Percentiles rank a stretch among this genome's conserved stretches.
Evolutionary conservation across 2,113 vertebrate species (phyloP).

Genomic region (Phalacrocorax pelagicus): DNA sequence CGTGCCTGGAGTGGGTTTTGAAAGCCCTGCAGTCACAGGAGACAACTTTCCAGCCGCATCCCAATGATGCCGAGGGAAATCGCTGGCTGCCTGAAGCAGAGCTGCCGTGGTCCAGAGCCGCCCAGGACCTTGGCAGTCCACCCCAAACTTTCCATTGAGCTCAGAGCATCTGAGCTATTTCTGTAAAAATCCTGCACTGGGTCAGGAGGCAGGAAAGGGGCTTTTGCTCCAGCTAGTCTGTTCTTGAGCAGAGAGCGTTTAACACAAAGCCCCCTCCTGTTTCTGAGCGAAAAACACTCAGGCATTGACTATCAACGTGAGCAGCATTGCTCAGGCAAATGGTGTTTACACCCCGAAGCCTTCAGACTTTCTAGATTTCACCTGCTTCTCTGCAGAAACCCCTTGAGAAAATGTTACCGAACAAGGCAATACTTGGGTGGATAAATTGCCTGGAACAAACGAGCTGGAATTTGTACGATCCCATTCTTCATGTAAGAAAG

Average conservation of each 20-base stretch:
- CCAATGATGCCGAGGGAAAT: neutral
- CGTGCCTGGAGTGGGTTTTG: neutral
- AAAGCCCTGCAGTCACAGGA: neutral
- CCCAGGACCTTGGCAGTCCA: neutral
- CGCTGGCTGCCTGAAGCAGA: neutral
- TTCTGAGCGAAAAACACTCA: constrained; percentile 15
- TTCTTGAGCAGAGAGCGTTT: neutral
- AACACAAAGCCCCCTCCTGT: neutral
- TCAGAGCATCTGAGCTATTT: neutral
- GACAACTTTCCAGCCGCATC: neutral
- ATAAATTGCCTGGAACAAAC: constrained; percentile 63
- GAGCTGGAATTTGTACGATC: constrained; percentile 5
- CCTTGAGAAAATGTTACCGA: constrained; percentile 45
- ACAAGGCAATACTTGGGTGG: constrained; percentile 42
- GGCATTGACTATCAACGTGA: neutral
- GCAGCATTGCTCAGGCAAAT: constrained; percentile 57
- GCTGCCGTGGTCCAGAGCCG: neutral
- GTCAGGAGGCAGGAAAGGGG: constrained; percentile 4
- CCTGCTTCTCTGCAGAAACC: constrained; percentile 52
- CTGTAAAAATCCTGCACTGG: neutral
- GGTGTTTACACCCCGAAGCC: constrained; percentile 46
- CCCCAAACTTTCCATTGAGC: neutral
- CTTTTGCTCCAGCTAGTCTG: constrained; percentile 17
- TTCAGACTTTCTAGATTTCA: constrained; percentile 55
- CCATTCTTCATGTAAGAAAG: constrained; percentile 18